Conservation (phyloP, 2,113 vertebrate species). For the Macrotus californicus region DNA sequence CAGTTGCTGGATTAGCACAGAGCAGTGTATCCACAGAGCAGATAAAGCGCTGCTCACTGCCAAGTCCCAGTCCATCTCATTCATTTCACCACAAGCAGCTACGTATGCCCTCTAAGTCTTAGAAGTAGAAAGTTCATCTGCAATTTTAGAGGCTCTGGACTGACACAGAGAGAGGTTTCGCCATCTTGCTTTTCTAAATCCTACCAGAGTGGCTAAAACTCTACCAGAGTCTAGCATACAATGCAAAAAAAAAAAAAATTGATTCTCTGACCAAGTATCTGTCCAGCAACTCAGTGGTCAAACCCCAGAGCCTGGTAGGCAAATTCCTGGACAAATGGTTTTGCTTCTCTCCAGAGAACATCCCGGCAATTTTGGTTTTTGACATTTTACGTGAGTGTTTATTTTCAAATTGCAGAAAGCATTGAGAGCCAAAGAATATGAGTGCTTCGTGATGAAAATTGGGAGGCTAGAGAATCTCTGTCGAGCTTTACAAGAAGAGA, state of each 20-base stretch:
- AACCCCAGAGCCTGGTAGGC: neutral
- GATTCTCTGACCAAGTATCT: neutral
- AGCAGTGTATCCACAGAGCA: neutral
- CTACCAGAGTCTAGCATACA: neutral
- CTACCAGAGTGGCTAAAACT: neutral
- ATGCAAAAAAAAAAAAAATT: too few relatives aligned
- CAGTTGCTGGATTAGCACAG: neutral
- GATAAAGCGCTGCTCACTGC: neutral
- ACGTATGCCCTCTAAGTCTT: neutral
- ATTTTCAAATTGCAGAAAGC: constrained; percentile 81
- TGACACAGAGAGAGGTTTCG: neutral
- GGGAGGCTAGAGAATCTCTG: constrained; percentile 93
- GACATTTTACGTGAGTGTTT: neutral
- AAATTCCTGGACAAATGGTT: neutral
- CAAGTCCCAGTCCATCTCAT: neutral
- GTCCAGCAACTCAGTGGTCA: neutral
- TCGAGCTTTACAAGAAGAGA: constrained; percentile 92
- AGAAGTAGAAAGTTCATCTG: neutral
- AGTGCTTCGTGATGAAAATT: constrained; percentile 93
- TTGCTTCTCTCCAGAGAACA: constrained; percentile 19
- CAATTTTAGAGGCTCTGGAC: neutral
- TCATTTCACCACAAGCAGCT: neutral
- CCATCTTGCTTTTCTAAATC: neutral
- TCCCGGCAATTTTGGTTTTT: neutral
- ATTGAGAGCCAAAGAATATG: constrained; percentile 87